phyloP scores from a whole-genome alignment of 2,113 vertebrate genomes.

The Azemiops feae region DNA sequence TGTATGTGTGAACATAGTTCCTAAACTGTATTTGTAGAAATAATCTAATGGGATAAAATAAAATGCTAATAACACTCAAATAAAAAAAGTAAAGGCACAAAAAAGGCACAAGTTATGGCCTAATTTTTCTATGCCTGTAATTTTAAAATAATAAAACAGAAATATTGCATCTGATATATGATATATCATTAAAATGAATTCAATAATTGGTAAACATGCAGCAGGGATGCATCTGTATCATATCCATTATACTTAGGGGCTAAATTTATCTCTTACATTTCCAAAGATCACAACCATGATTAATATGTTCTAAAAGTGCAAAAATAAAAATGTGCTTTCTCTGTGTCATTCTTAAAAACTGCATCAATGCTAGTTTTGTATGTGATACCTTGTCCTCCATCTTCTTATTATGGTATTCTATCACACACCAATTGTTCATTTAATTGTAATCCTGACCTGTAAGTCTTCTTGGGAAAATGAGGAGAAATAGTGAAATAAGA shows the following conservation, averaged over 20 bases:
- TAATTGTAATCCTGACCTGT: slow-evolving; percentile 48
- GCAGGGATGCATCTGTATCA: background rate
- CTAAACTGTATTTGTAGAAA: background rate
- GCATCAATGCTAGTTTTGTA: slow-evolving; percentile 30
- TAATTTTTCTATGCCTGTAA: background rate
- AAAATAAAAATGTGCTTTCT: background rate
- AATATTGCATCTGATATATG: background rate
- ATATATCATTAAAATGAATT: background rate
- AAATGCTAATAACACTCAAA: background rate
- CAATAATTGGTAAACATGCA: background rate
- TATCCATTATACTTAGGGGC: background rate
- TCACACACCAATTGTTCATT: slow-evolving; percentile 39
- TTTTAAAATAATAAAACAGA: background rate
- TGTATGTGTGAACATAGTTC: background rate
- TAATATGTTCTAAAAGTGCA: background rate
- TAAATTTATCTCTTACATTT: background rate
- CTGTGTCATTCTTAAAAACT: slow-evolving; percentile 36
- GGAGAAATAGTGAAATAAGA: slow-evolving; percentile 62
- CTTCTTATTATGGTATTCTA: slow-evolving; percentile 18
- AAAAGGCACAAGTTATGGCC: background rate
- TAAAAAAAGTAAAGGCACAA: background rate
- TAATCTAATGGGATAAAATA: background rate
- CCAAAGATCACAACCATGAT: background rate
- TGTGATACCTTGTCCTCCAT: background rate
- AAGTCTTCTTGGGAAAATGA: slow-evolving; percentile 40